Evolutionary conservation across 2,797 vertebrate genomes (phyloP), one percentile per base, ranked within the genome.

Genomic region (Acanthornis magna): DNA sequence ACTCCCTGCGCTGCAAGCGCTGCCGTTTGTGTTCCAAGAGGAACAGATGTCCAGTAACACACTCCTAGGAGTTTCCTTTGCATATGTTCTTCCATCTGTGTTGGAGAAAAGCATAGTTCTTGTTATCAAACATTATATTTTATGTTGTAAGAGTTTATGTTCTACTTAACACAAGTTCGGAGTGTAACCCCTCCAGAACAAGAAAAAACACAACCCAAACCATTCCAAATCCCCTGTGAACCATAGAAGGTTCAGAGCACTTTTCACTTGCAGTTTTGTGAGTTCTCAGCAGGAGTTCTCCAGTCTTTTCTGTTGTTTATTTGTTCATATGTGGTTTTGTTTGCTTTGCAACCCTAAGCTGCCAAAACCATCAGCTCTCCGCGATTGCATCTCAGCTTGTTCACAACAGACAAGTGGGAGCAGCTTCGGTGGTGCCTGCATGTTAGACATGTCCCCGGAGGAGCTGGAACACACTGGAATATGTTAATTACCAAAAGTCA

Each of bases 31-130:
- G 92, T 96, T 97, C 97, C 96, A 97, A 88, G 94, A 93, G 93
- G 84, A 97, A 97, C 98, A 98, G 98, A 97, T 98, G 98, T 97
- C 97, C 95, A 74, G 85, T 96, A 96, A 95, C 97, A 97, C 96
- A 93, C 91, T 97, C 93, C 93, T 91, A 91, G 79, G 97, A 96
- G 94, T 96, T 97, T 96, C 93, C 96, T 97, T 95, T 97, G 94
- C 98, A 98, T 98, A 97, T 98, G 97, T 95, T 97, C 93, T 96
- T 95, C 97, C 97, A 97, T 98, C 97, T 98, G 98, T 97, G 97
- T 98, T 98, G 97, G 97, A 97, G 97, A 97, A 97, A 97, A 97
- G 97, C 95, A 94, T 88, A 94, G 86, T 97, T 96, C 74, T 96
- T 98, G 98, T 98, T 97, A 98, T 97, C 97, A 98, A 98, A 97